Base-by-base conservation (phyloP, 2,888 invertebrate genomes). In the Apamea crenata region DNA sequence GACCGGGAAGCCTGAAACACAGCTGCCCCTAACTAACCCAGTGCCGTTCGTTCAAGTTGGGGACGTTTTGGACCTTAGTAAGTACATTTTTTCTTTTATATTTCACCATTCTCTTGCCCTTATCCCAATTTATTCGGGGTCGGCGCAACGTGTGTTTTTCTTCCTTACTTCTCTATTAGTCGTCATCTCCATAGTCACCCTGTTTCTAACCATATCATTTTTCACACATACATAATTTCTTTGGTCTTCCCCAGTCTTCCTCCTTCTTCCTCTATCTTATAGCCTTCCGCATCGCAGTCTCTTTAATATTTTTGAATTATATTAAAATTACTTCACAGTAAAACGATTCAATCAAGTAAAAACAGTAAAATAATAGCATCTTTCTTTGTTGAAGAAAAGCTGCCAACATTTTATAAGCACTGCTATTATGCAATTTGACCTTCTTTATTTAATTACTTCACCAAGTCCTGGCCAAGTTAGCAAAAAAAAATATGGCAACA, bases 41-140 rank as follows among this genome's bases (percentile, higher is more conserved):
- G 98, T 98, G 83, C 98, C 98, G 84, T 98, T 99, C 93, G 99
- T 99, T 74, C 99, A 99, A 97, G 98, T 99, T 85, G 99, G 99
- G 88, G 99, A 99, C 94, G 99, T 99, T 82, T 97, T 99, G 92
- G 99, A 99, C 97, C 97, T 99, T 92, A 99, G 99, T 99, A 97
- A 97, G 97, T 96, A 25, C 25, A 56, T 56, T 4, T 56, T 56
- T 56, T 56, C 10, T 56, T 12, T 56, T 56, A 25, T 50, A 50
- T 25, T 56, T 56, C 10, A 10, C 3, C 2, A 53, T 53, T 25
- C 8, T 8, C 8, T 25, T 56, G 3, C 1, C 10, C 10, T 10
- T 10, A 56, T 25, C 8, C 6, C 21, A 53, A 25, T 10, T 12
- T 25, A 25, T 25, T 56, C 4, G 1, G 1, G 53, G 21, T 10